Evolutionary conservation across 2,797 vertebrate genomes (phyloP), one percentile per base, ranked within the genome.

Genomic region (Harpia harpyja): DNA sequence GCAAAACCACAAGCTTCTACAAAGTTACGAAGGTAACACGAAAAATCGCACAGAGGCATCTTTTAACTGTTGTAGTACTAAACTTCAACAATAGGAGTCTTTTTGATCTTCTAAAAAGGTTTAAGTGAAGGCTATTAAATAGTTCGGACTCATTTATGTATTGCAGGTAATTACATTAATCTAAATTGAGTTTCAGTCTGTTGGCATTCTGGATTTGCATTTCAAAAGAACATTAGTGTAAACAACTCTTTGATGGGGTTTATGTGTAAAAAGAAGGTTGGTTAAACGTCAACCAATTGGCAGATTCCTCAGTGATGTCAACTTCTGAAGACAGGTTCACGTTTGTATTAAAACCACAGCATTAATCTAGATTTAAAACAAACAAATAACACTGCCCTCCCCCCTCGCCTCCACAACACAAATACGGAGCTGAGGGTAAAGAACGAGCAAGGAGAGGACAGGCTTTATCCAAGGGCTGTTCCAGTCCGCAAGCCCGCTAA

Each of bases 91-190:
- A 94, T 60, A 88, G 85, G 69, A 92, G 64, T 54, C 32, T 82
- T 95, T 95, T 69, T 95, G 79, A 96, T 92, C 53, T 73, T 88
- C 75, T 91, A 81, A 93, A 94, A 92, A 69, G 68, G 48, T 95
- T 94, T 97, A 92, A 95, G 88, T 67, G 91, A 92, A 90, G 61
- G 54, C 86, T 92, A 95, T 92, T 94, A 94, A 94, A 95, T 18
- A 91, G 89, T 88, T 92, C 49, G 78, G 61, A 32, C 89, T 94
- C 68, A 88, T 92, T 96, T 88, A 92, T 87, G 88, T 80, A 95
- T 64, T 94, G 93, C 91, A 95, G 67, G 79, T 96, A 96, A 97
- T 97, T 96, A 96, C 79, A 91, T 89, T 97, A 95, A 96, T 96
- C 92, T 96, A 96, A 97, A 96, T 91, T 80, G 88, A 95, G 88